These are phyloP conservation scores for Aldrovandia affinis DNA, from an alignment of 2,797 vertebrate genomes.

Conservation along the genomic window DNA sequence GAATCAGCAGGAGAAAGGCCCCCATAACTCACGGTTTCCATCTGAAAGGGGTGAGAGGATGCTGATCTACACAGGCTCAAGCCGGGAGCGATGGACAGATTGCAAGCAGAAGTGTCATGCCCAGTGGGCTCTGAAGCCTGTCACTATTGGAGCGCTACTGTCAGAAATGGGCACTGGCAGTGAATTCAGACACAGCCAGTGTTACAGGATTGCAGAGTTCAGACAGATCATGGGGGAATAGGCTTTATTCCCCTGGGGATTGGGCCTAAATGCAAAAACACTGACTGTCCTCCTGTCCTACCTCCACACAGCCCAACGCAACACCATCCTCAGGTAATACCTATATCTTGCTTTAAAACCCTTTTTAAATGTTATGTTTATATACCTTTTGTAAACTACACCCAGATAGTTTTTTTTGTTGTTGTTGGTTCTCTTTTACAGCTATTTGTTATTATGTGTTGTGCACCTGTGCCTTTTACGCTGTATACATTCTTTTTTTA, in stretches of 20 bases:
- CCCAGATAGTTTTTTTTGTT: no score
- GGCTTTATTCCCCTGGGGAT: not conserved
- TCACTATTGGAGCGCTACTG: not conserved
- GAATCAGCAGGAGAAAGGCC: slow-evolving; percentile 30
- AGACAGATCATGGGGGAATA: not conserved
- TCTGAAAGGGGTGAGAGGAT: not conserved
- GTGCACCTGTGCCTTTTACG: not conserved
- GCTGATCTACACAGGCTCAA: slow-evolving; percentile 17
- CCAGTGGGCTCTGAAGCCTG: not conserved
- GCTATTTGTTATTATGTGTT: no score
- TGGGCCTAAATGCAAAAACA: not conserved
- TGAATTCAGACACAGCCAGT: not conserved
- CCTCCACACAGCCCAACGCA: not conserved
- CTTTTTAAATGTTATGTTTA: not conserved
- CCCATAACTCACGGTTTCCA: slow-evolving; percentile 28
- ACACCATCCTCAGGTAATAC: not conserved
- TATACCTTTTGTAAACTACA: no score
- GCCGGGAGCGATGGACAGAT: not conserved
- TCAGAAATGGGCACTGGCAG: slow-evolving; percentile 1
- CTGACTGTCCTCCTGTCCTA: not conserved
- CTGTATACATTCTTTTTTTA: not conserved
- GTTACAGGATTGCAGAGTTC: not conserved
- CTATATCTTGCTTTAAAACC: not conserved
- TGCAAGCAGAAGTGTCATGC: not conserved
- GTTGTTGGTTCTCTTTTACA: no score